These are phyloP conservation scores for Sarcoramphus papa DNA, from an alignment of 2,797 vertebrate genomes.

Conservation along the genomic window DNA sequence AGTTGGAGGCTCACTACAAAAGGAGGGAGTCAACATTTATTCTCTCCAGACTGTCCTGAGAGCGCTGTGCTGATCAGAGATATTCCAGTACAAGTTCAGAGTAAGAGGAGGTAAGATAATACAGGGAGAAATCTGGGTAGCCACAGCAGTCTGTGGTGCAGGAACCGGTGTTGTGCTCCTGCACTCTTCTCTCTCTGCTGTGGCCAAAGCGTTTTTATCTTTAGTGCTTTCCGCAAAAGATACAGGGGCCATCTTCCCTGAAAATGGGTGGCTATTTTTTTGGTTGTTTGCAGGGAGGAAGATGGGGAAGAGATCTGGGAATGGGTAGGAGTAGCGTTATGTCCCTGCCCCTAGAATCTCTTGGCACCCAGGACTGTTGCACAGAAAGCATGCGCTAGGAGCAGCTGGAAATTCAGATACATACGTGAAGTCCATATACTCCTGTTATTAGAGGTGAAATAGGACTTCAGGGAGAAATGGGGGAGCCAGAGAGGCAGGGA, in stretches of 20 bases:
- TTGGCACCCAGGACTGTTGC: neutral
- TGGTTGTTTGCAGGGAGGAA: neutral
- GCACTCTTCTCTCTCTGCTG: neutral
- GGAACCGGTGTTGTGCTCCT: neutral
- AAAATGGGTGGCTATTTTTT: neutral
- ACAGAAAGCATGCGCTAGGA: neutral
- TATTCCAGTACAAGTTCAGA: neutral
- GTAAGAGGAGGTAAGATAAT: neutral
- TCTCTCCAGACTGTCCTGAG: neutral
- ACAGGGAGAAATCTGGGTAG: neutral
- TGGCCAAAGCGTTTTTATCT: neutral
- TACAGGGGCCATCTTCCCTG: neutral
- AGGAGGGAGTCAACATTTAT: neutral
- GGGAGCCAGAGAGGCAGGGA: neutral
- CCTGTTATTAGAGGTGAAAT: neutral
- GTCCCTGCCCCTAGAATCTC: neutral
- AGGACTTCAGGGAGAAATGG: neutral
- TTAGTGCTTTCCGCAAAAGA: neutral
- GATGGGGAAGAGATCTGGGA: neutral
- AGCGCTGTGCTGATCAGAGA: neutral
- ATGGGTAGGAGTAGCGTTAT: neutral
- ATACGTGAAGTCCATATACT: rapidly evolving
- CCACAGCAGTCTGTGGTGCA: neutral
- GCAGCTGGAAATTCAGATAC: neutral
- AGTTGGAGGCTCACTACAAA: neutral